phyloP scores from a whole-genome alignment of 2,888 invertebrate genomes.

The Lochmaea capreae region DNA sequence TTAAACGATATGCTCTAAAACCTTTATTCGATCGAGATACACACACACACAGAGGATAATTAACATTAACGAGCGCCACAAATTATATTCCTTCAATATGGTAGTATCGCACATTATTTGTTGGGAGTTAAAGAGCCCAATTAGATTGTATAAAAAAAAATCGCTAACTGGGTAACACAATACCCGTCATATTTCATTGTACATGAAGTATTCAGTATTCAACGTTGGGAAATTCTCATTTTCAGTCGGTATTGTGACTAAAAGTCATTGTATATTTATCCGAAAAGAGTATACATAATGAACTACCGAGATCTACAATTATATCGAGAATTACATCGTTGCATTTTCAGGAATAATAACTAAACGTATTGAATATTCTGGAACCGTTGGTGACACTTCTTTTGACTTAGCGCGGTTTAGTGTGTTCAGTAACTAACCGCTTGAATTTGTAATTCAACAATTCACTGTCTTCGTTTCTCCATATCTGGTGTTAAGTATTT shows the following conservation, averaged over 20 bases:
- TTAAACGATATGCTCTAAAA: not conserved
- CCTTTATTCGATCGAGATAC: not conserved
- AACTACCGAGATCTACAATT: too few relatives aligned
- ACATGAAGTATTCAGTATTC: not conserved
- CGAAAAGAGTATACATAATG: too few relatives aligned
- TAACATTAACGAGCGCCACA: not conserved
- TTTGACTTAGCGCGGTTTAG: too few relatives aligned
- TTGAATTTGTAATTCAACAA: too few relatives aligned
- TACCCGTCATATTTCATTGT: constrained; percentile 1
- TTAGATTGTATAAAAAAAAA: not conserved
- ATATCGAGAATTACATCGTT: too few relatives aligned
- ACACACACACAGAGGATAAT: not conserved
- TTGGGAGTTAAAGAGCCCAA: not conserved
- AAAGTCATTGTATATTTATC: not conserved
- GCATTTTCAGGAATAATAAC: too few relatives aligned
- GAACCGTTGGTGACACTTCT: too few relatives aligned
- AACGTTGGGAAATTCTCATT: not conserved
- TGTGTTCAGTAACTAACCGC: too few relatives aligned
- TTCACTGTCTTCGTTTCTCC: too few relatives aligned
- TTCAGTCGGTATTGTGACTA: not conserved
- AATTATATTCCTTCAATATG: not conserved
- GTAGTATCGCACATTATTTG: not conserved
- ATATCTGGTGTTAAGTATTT: too few relatives aligned
- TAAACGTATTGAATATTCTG: too few relatives aligned
- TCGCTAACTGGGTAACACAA: constrained; percentile 1